Percentiles rank a stretch among this genome's conserved stretches.
phyloP scores from a whole-genome alignment of 2,888 invertebrate genomes.

The Cosmorhoe ocellata region DNA sequence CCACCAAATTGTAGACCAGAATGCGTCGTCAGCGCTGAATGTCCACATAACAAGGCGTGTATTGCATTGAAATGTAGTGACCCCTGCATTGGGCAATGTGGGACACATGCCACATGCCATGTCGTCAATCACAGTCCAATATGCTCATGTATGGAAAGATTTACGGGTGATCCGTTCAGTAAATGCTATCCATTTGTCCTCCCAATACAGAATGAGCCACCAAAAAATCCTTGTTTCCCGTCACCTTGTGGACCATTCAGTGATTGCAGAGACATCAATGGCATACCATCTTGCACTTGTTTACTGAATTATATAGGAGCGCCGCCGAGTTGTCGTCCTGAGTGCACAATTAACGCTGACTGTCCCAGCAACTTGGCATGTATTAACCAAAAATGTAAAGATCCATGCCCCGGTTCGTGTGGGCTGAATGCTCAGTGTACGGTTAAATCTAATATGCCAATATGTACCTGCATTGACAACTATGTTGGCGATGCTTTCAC shows the following conservation, averaged over 20 bases:
- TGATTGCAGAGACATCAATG: slow-evolving; percentile 83
- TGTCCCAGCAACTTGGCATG: slow-evolving; percentile 90
- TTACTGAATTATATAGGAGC: slow-evolving; percentile 85
- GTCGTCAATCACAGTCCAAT: slow-evolving; percentile 88
- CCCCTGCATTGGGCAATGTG: slow-evolving; percentile 89
- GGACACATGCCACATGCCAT: slow-evolving; percentile 86
- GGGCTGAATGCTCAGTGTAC: slow-evolving; percentile 84
- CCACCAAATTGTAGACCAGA: slow-evolving; percentile 89
- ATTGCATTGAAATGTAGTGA: slow-evolving; percentile 86
- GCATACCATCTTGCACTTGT: slow-evolving; percentile 85
- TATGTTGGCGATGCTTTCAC: slow-evolving; percentile 89
- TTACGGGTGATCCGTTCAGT: slow-evolving; percentile 86
- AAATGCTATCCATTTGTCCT: slow-evolving; percentile 73
- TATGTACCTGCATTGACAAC: slow-evolving; percentile 87
- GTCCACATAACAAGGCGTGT: slow-evolving; percentile 85
- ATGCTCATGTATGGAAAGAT: slow-evolving; percentile 84
- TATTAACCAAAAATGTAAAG: slow-evolving; percentile 87
- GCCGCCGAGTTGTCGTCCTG: slow-evolving; percentile 87
- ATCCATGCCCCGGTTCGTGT: slow-evolving; percentile 92
- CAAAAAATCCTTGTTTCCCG: slow-evolving; percentile 82
- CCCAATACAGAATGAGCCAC: slow-evolving; percentile 46
- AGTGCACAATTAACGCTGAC: slow-evolving; percentile 88
- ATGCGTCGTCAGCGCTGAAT: slow-evolving; percentile 88
- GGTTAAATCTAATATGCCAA: slow-evolving; percentile 88
- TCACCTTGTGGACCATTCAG: slow-evolving; percentile 87